These are phyloP conservation scores for Uria aalge DNA, from an alignment of 2,113 vertebrate species.

Conservation along the genomic window DNA sequence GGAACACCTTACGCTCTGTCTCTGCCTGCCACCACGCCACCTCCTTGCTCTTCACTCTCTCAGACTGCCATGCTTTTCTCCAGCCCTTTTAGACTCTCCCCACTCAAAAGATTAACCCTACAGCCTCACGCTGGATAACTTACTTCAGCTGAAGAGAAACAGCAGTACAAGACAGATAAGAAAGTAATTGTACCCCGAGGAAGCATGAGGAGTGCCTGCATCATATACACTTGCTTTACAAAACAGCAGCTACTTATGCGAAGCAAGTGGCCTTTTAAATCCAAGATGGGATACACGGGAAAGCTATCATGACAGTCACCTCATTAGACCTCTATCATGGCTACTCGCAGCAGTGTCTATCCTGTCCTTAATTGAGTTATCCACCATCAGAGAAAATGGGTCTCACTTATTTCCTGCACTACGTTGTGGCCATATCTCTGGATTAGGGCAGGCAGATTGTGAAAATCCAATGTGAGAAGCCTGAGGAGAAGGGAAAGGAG, in stretches of 20 bases:
- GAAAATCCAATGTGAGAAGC: background rate
- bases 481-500: background rate
- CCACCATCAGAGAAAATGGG: background rate
- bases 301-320: background rate
- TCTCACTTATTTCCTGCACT: background rate
- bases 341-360: background rate
- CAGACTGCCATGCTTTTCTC: background rate
- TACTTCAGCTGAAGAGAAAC: slow-evolving; percentile 28
- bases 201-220: background rate
- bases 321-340: background rate
- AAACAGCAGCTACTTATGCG: slow-evolving; percentile 10
- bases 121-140: background rate
- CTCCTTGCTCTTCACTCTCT: background rate
- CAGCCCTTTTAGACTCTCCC: background rate
- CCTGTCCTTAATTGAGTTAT: background rate
- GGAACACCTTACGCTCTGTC: background rate
- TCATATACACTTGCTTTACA: background rate
- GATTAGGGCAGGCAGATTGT: background rate
- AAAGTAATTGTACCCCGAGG: slow-evolving; percentile 31
- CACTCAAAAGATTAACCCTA: slow-evolving; percentile 13
- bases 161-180: slow-evolving; percentile 44
- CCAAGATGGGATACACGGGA: background rate
- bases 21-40: background rate
- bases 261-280: slow-evolving; percentile 17
- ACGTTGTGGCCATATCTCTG: background rate